Percentiles rank a stretch among this genome's conserved stretches.
phyloP scores from a whole-genome alignment of 2,797 vertebrate species.

The Oreortyx pictus region DNA sequence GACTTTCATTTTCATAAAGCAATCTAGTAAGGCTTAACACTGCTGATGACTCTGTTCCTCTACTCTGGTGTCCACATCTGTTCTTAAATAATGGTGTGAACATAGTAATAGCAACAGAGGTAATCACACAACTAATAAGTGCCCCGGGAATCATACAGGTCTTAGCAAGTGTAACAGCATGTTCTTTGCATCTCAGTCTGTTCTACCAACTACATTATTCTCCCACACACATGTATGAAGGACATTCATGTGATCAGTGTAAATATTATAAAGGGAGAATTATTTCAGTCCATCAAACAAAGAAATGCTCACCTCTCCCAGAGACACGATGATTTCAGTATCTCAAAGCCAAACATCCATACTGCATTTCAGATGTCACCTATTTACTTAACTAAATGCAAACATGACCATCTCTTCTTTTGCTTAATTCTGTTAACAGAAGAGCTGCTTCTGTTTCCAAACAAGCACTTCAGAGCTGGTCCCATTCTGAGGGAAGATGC shows the following conservation, averaged over 20 bases:
- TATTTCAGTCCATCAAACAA: neutral
- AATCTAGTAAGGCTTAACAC: neutral
- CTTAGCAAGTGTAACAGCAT: neutral
- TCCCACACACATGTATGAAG: neutral
- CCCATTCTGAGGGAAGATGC: neutral
- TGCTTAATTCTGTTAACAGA: conserved; percentile 9
- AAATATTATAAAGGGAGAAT: neutral
- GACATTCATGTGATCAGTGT: neutral
- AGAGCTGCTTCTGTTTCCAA: conserved; percentile 4
- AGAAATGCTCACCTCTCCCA: neutral
- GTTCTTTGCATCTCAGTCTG: neutral
- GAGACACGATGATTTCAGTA: fast-evolving
- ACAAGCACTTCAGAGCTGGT: neutral
- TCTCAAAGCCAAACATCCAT: neutral
- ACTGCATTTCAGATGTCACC: neutral
- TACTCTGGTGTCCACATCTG: neutral
- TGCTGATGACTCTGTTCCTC: neutral
- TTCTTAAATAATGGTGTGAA: neutral
- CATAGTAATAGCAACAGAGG: neutral
- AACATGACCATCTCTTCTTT: neutral
- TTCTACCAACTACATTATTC: neutral
- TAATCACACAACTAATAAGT: neutral
- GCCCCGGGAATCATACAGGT: neutral
- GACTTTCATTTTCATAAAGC: neutral
- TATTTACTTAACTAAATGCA: neutral